Evolutionary conservation across 2,888 invertebrate species (phyloP).

Genomic region (Archips crataeganus): DNA sequence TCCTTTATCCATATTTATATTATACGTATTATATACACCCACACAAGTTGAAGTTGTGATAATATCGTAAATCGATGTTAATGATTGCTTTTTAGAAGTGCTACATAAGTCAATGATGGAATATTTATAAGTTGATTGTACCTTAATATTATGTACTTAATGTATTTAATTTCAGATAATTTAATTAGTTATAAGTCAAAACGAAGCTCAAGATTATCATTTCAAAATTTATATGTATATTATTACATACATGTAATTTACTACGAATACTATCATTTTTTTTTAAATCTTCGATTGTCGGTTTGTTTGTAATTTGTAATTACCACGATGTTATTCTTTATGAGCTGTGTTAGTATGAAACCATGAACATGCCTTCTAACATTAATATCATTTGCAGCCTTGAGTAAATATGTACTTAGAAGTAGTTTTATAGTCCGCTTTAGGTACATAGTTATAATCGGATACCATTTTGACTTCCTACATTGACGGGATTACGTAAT

Average conservation of each 20-base stretch:
- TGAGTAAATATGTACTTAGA: slow-evolving; percentile 54
- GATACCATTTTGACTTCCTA: slow-evolving; percentile 3
- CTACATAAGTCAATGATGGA: slow-evolving; percentile 40
- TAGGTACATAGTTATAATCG: slow-evolving; percentile 55
- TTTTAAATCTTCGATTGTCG: slow-evolving; percentile 13
- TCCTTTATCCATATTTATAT: slow-evolving; percentile 54
- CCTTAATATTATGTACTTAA: slow-evolving; percentile 27
- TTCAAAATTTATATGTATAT: slow-evolving; percentile 17
- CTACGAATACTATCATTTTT: neutral
- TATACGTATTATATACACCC: slow-evolving; percentile 53
- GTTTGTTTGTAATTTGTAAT: slow-evolving; percentile 11
- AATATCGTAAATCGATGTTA: slow-evolving; percentile 56
- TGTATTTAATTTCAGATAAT: slow-evolving; percentile 23
- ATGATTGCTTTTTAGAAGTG: slow-evolving; percentile 49
- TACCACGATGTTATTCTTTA: slow-evolving; percentile 9
- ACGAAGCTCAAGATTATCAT: slow-evolving; percentile 40
- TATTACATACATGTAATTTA: neutral
- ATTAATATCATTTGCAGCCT: slow-evolving; percentile 65
- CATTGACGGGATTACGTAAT: neutral
- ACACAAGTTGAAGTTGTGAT: slow-evolving; percentile 72
- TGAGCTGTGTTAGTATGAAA: slow-evolving; percentile 43
- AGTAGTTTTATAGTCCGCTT: slow-evolving; percentile 54
- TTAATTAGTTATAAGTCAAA: slow-evolving; percentile 37
- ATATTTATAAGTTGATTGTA: slow-evolving; percentile 27
- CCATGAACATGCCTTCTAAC: slow-evolving; percentile 80